Percentiles rank a stretch among this genome's conserved stretches.
These are phyloP conservation scores for Apodemus agrarius DNA, from an alignment of 2,797 vertebrate genomes.

Conservation along the genomic window DNA sequence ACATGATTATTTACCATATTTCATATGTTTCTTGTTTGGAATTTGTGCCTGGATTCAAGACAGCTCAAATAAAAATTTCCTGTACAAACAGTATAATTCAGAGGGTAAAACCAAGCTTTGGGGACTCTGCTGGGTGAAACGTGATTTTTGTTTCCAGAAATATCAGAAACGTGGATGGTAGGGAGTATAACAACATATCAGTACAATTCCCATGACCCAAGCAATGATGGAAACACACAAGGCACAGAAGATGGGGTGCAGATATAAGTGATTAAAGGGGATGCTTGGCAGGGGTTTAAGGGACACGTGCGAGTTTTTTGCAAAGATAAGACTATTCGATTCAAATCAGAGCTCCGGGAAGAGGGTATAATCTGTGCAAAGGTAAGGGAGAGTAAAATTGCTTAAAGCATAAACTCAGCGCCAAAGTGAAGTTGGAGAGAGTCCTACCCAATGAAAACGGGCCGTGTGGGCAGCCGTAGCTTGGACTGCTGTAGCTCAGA, in stretches of 20 bases:
- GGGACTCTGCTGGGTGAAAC: neutral
- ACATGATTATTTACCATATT: conserved; percentile 6
- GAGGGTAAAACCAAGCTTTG: neutral
- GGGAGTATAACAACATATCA: neutral
- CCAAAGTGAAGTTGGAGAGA: neutral
- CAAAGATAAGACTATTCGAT: neutral
- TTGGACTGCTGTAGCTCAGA: neutral
- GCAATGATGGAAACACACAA: neutral
- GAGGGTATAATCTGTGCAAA: neutral
- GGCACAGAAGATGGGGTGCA: neutral
- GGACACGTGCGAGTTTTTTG: neutral
- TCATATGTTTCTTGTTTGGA: neutral
- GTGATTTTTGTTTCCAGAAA: neutral
- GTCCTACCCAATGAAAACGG: neutral
- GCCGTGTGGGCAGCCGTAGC: neutral
- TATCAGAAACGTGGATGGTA: neutral
- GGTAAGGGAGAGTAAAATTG: neutral
- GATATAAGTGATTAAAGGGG: neutral
- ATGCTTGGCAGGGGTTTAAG: neutral
- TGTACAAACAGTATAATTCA: neutral
- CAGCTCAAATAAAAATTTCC: neutral
- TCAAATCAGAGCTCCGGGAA: neutral
- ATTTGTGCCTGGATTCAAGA: neutral
- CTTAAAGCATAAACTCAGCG: conserved; percentile 4
- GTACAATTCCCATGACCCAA: neutral